Evolutionary conservation across 2,888 invertebrate species (phyloP).

Genomic region (Gisinianus flammeolus): DNA sequence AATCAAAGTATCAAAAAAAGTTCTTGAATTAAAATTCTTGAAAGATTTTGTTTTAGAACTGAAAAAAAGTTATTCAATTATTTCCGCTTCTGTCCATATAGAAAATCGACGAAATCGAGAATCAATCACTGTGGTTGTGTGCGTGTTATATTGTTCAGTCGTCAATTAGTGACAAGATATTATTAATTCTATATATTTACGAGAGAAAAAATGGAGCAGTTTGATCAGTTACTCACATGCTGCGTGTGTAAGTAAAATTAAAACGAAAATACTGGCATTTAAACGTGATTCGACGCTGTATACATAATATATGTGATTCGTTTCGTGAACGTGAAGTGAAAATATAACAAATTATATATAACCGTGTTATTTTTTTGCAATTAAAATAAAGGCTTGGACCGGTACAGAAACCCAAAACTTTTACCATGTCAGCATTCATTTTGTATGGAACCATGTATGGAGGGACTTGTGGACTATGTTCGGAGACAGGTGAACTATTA

Average conservation of each 20-base stretch:
- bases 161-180: not conserved
- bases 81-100: not conserved
- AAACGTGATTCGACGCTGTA: no score
- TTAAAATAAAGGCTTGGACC: constrained; percentile 67
- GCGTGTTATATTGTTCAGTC: not conserved
- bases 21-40: no score
- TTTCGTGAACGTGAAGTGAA: no score
- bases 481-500: constrained; percentile 75
- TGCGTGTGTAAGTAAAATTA: constrained; percentile 76
- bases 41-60: not conserved
- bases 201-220: constrained; percentile 81
- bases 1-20: no score
- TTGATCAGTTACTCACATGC: constrained; percentile 96
- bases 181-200: not conserved
- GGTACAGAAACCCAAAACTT: constrained; percentile 96
- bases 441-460: constrained; percentile 98
- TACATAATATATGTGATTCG: no score
- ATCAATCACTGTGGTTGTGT: not conserved
- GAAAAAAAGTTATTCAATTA: not conserved
- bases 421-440: constrained; percentile 99
- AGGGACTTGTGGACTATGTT: constrained; percentile 93
- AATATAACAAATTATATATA: no score
- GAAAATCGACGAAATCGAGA: not conserved
- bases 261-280: not conserved
- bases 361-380: no score